Evolutionary conservation across 2,113 vertebrate species (phyloP).

Genomic region (Brevimyrus niger): DNA sequence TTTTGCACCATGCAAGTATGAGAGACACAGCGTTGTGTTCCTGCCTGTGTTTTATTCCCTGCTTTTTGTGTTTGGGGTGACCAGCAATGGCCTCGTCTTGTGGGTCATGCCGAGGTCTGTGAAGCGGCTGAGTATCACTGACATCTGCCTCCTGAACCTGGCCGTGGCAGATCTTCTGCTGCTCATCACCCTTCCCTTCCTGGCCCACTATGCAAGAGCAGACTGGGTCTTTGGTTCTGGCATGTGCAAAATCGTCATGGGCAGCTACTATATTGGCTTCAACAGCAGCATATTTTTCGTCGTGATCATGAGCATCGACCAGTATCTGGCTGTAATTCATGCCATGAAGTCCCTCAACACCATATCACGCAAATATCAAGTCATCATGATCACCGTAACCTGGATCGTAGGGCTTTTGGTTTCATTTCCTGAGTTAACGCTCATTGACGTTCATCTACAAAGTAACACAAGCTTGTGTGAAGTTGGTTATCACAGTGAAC

Average conservation of each 20-base stretch:
- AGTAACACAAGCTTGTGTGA: conserved; percentile 30
- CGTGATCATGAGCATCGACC: neutral
- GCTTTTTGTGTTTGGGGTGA: neutral
- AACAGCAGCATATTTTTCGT: neutral
- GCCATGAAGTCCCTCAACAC: conserved; percentile 19
- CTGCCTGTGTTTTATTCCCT: neutral
- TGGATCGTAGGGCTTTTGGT: conserved; percentile 59
- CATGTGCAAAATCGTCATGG: conserved; percentile 67
- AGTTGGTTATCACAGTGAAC: neutral
- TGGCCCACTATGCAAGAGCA: conserved; percentile 22
- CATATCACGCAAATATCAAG: conserved; percentile 56
- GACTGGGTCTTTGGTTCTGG: conserved; percentile 71
- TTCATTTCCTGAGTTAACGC: conserved; percentile 64
- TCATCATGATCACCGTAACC: conserved; percentile 51
- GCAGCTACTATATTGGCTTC: conserved; percentile 15
- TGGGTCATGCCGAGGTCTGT: neutral
- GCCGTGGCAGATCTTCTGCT: neutral
- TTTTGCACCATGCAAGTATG: no score
- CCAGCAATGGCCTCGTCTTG: neutral
- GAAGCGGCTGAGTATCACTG: neutral
- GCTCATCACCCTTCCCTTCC: neutral
- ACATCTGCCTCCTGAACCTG: neutral
- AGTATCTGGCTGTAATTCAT: neutral
- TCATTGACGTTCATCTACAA: conserved; percentile 19
- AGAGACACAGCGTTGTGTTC: neutral